phyloP scores from a whole-genome alignment of 2,113 vertebrate genomes.

The Tyto alba region DNA sequence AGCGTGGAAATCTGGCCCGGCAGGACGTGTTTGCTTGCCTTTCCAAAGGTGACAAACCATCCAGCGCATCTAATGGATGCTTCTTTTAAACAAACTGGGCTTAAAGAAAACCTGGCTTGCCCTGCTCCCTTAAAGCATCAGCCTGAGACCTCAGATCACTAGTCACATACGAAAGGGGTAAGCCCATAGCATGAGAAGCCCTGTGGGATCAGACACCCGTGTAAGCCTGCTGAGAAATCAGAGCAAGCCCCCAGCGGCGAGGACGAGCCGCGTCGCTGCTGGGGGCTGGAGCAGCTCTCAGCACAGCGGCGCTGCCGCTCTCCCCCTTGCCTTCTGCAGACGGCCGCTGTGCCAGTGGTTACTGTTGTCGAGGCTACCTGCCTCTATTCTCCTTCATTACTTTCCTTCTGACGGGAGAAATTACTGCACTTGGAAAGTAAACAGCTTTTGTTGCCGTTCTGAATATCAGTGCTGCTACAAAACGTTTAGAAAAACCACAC shows the following conservation, averaged over 20 bases:
- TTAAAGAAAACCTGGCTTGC: background rate
- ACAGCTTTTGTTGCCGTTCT: background rate
- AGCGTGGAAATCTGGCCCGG: background rate
- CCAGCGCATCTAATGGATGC: background rate
- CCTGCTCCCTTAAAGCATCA: background rate
- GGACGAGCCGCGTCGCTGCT: accelerated
- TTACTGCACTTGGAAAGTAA: background rate
- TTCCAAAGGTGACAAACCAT: background rate
- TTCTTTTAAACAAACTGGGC: background rate
- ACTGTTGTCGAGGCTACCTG: background rate
- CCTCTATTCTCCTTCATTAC: background rate
- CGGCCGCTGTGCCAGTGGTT: background rate
- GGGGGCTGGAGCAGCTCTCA: background rate
- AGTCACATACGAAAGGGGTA: background rate
- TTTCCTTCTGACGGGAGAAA: background rate
- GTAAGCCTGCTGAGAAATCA: background rate
- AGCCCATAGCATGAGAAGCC: accelerated
- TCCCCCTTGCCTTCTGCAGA: background rate
- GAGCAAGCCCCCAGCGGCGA: background rate
- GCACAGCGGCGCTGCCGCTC: background rate
- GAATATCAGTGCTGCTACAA: background rate
- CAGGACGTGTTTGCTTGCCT: background rate
- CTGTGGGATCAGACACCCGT: accelerated
- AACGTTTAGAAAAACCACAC: background rate
- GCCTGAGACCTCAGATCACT: background rate